Evolutionary conservation across 1,140 invertebrate genomes (phyloP), one percentile per base, ranked within the genome.

Genomic region (Drosophila insularis): DNA sequence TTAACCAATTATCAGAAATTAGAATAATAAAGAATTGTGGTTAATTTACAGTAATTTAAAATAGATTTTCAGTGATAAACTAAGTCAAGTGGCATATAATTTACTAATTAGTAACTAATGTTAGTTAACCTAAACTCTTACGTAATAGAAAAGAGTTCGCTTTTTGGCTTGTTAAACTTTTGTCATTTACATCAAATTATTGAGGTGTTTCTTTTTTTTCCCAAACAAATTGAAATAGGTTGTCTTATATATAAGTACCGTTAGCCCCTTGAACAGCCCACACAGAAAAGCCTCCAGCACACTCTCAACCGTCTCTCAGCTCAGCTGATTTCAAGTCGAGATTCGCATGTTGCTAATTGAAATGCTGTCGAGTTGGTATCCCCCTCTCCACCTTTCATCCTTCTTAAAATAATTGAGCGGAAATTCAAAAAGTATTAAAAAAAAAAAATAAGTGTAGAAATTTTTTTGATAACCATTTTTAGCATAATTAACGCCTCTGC

Each of bases 291-390:
- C 14, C 43, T 50, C 21, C 43, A 50, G 11, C 55, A 58, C 55
- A 17, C 39, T 19, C 59, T 37, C 21, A 43, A 37, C 11, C 19
- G 1, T 11, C 32, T n/a, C 32, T 61, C 37, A 21, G 19, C 59
- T 27, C 59, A 39, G 19, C 59, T 27, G 37, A 61, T 61, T 40
- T 43, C 4, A 21, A 61, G 59, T 21, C 21, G 7, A 61, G 37
- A 61, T 61, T 40, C 35, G 37, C 59, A 61, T 61, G 59, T 61
- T 61, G 59, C 59, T 61, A 61, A 61, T 61, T 61, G 59, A 61
- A 61, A 61, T 61, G 59, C 59, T 58, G 55, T 35, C 31, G 27
- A 23, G 14, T 58, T 58, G 31, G 14, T 21, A 21, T 21, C 17
- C 8, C 43, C 43, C 10, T 35, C 17, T 21, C 2, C n/a, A n/a